phyloP scores from a whole-genome alignment of 2,797 vertebrate genomes.

The Benthosema pterotum region DNA sequence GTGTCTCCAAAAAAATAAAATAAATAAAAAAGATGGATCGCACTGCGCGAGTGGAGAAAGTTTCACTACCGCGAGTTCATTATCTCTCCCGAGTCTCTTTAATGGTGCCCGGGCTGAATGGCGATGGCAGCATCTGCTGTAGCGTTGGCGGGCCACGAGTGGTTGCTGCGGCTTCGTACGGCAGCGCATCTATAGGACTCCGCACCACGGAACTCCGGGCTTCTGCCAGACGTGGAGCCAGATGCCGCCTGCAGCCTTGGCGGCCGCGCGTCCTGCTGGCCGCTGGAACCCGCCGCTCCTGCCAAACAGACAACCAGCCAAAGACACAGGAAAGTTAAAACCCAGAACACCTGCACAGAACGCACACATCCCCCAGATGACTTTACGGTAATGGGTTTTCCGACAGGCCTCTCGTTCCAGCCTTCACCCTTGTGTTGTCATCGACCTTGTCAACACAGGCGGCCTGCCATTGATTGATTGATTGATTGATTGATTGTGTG shows the following conservation, averaged over 20 bases:
- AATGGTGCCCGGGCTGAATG: conserved; percentile 26
- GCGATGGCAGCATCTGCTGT: conserved; percentile 16
- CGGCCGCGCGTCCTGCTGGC: too few relatives aligned
- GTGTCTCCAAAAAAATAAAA: neutral
- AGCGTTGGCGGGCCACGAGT: conserved; percentile 35
- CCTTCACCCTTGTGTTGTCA: neutral
- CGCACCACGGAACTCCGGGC: too few relatives aligned
- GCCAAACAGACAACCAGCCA: too few relatives aligned
- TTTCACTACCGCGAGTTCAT: conserved; percentile 45
- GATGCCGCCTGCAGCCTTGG: too few relatives aligned
- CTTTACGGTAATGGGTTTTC: neutral
- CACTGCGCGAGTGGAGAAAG: conserved; percentile 30
- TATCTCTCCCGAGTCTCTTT: conserved; percentile 33
- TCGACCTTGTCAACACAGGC: neutral
- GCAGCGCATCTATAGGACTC: too few relatives aligned
- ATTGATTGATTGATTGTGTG: too few relatives aligned
- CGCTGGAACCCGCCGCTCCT: too few relatives aligned
- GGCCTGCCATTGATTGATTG: too few relatives aligned
- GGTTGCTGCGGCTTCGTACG: too few relatives aligned
- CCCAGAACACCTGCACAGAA: neutral
- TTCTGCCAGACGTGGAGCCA: too few relatives aligned
- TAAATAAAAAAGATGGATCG: conserved; percentile 46
- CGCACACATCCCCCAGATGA: neutral
- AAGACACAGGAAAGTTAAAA: neutral
- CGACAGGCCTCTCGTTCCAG: neutral